Percentiles rank a stretch among this genome's conserved stretches.
Evolutionary conservation across 2,888 invertebrate genomes (phyloP).

Genomic region (Platypus cylindrus): DNA sequence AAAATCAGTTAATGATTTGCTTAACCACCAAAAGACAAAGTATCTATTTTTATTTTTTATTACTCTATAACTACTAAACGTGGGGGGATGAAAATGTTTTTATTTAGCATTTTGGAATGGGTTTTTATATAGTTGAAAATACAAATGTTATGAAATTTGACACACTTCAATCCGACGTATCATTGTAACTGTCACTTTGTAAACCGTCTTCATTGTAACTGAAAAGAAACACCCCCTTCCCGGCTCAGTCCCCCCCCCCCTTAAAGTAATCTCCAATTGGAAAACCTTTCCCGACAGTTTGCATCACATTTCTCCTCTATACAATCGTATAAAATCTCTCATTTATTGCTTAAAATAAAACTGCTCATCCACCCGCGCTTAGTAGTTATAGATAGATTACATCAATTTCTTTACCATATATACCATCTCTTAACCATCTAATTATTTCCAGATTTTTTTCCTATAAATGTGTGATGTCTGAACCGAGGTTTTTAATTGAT

Average conservation of each 20-base stretch:
- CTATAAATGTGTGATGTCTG: slow-evolving; percentile 61
- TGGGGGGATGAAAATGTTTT: not conserved
- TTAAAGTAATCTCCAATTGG: too few species aligned
- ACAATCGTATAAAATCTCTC: too few species aligned
- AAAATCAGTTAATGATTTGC: slow-evolving; percentile 47
- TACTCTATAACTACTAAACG: not conserved
- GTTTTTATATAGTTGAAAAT: too few species aligned
- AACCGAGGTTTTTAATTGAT: slow-evolving; percentile 57
- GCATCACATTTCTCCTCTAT: not conserved
- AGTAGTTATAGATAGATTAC: not conserved
- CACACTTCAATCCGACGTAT: too few species aligned
- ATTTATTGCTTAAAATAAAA: too few species aligned
- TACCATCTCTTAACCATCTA: not conserved
- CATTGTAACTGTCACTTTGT: too few species aligned
- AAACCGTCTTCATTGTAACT: too few species aligned
- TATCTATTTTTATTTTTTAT: slow-evolving; percentile 29
- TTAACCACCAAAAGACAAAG: slow-evolving; percentile 52
- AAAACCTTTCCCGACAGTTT: not conserved
- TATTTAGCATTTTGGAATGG: too few species aligned
- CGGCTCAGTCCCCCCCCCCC: too few species aligned
- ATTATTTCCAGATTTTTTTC: slow-evolving; percentile 48
- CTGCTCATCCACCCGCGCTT: too few species aligned
- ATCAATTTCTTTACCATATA: not conserved
- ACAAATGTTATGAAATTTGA: too few species aligned
- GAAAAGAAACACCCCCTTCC: too few species aligned